These are phyloP conservation scores for Mobula hypostoma DNA, from an alignment of 2,113 vertebrate genomes.

Conservation along the genomic window DNA sequence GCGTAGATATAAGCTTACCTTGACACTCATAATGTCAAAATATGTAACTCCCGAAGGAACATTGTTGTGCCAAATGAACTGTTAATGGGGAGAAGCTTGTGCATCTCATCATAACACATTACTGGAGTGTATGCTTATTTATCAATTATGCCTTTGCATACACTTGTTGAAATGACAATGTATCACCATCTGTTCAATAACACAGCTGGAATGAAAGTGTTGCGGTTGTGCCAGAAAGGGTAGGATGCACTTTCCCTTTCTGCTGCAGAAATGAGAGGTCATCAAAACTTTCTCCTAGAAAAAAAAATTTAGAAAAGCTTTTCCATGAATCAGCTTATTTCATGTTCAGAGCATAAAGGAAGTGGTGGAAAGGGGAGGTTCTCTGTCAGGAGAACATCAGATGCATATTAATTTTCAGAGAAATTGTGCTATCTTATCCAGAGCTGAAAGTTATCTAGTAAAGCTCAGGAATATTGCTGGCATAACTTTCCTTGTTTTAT, in stretches of 20 bases:
- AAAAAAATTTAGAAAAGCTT: background rate
- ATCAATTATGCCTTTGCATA: background rate
- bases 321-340: background rate
- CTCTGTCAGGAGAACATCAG: background rate
- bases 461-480: too few species aligned
- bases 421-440: background rate
- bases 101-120: background rate
- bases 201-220: background rate
- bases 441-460: too few species aligned
- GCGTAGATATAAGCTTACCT: background rate
- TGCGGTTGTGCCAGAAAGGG: background rate
- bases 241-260: background rate
- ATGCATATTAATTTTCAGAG: background rate
- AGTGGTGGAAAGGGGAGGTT: background rate
- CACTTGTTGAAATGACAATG: background rate
- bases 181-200: background rate
- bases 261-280: background rate
- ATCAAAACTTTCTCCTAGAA: background rate
- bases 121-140: background rate
- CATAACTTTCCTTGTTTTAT: too few species aligned
- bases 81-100: background rate
- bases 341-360: background rate
- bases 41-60: background rate
- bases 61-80: background rate
- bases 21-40: background rate